Percentiles rank a stretch among this genome's conserved stretches.
Conservation (phyloP, 2,888 invertebrate genomes). For the Yponomeuta plumbellus region DNA sequence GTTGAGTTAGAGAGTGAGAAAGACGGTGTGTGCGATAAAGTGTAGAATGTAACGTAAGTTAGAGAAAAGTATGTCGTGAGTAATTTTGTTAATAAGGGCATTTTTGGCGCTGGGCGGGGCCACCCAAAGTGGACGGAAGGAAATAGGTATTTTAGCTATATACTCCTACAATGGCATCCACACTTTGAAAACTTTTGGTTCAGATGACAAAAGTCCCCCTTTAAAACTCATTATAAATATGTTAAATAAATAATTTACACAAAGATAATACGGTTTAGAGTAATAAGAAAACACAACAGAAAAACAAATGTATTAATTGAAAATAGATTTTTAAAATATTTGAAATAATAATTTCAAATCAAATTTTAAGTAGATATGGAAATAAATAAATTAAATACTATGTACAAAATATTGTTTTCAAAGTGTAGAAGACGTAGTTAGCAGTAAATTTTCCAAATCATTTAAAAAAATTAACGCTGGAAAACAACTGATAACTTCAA, state of each 20-base stretch:
- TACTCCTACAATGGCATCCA: slow-evolving; percentile 54
- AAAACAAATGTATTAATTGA: slow-evolving; percentile 19
- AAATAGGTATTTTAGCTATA: slow-evolving; percentile 51
- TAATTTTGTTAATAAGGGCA: slow-evolving; percentile 43
- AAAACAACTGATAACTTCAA: slow-evolving; percentile 41
- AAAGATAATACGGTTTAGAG: slow-evolving; percentile 17
- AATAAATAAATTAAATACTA: not conserved
- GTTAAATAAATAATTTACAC: slow-evolving; percentile 15
- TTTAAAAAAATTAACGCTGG: not conserved
- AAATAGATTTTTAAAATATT: not conserved
- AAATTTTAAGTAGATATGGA: not conserved
- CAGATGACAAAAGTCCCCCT: slow-evolving; percentile 18
- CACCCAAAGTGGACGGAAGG: slow-evolving; percentile 53
- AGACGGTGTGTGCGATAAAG: slow-evolving; percentile 46
- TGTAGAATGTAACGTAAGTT: slow-evolving; percentile 59
- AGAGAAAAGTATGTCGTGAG: slow-evolving; percentile 45
- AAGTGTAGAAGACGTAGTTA: slow-evolving; percentile 51
- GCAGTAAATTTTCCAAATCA: not conserved
- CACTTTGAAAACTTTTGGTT: slow-evolving; percentile 54
- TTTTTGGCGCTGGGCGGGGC: slow-evolving; percentile 73
- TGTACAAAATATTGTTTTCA: slow-evolving; percentile 34
- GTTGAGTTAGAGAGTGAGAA: slow-evolving; percentile 25
- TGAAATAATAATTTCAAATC: not conserved
- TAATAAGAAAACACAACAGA: slow-evolving; percentile 17
- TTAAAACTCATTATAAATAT: slow-evolving; percentile 15